phyloP scores from a whole-genome alignment of 2,797 vertebrate genomes.

The Poeciliopsis presidionis region DNA sequence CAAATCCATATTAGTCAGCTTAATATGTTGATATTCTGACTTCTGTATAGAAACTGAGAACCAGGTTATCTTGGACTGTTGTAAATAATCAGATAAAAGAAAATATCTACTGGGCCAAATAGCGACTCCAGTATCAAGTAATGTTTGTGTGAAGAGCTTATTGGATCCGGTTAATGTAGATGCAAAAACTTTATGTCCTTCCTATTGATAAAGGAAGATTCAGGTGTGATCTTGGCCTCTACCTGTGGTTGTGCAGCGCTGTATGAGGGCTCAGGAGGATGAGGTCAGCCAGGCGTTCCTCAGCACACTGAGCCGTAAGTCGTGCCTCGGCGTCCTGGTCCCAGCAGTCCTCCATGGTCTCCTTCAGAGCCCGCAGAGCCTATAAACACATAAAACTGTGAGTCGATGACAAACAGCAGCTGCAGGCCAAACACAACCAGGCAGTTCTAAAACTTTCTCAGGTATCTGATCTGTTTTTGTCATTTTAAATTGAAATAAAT shows the following conservation, averaged over 20 bases:
- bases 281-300: conserved; percentile 93
- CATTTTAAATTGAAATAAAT: background rate
- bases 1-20: no score
- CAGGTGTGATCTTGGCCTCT: conserved; percentile 5
- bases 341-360: conserved; percentile 98
- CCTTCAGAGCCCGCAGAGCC: conserved; percentile 92
- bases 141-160: background rate
- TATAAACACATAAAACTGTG: conserved; percentile 39
- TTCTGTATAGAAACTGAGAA: no score
- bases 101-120: background rate
- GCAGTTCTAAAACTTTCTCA: background rate
- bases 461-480: background rate
- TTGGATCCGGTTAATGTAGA: background rate
- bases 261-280: conserved; percentile 91
- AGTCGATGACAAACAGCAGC: background rate
- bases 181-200: background rate
- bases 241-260: conserved; percentile 29
- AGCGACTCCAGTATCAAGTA: background rate
- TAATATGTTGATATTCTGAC: no score
- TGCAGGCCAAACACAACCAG: background rate
- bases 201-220: background rate
- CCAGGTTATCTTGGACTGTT: no score
- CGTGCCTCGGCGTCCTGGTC: conserved; percentile 96
- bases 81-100: no score
- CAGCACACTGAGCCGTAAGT: conserved; percentile 93